Conservation (phyloP, 2,113 vertebrate species). For the Apeltes quadracus region DNA sequence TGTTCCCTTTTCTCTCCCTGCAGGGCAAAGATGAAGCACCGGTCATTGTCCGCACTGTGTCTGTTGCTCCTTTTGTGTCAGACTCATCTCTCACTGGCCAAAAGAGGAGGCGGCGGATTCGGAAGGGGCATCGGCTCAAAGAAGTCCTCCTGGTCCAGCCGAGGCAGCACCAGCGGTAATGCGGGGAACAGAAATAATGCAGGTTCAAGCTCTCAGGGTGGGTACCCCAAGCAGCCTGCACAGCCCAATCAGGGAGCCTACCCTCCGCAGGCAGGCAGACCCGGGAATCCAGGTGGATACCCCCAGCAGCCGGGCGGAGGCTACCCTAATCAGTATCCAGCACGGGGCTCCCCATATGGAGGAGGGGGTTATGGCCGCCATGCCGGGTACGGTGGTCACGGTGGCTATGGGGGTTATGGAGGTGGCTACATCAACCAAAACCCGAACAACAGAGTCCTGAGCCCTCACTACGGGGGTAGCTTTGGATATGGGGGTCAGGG, state of each 20-base stretch:
- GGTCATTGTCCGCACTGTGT: conserved; percentile 28
- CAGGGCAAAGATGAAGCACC: conserved; percentile 58
- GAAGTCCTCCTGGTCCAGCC: conserved; percentile 12
- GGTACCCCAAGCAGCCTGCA: conserved; percentile 11
- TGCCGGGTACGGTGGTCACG: conserved; percentile 13
- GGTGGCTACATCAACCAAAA: conserved; percentile 24
- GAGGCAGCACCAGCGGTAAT: conserved; percentile 5
- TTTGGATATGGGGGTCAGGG: conserved; percentile 63
- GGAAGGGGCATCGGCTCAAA: conserved; percentile 13
- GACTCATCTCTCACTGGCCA: conserved; percentile 47
- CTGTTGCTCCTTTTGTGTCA: conserved; percentile 55
- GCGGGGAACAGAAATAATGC: conserved; percentile 32
- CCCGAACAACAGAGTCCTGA: conserved; percentile 75
- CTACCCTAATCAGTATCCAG: conserved; percentile 28
- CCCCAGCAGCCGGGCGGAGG: conserved; percentile 19
- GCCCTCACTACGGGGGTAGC: conserved; percentile 72
- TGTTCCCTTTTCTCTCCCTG: background rate
- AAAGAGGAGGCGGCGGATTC: conserved; percentile 25
- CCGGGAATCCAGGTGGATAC: conserved; percentile 17
- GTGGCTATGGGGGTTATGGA: conserved; percentile 4
- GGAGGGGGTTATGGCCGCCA: conserved; percentile 16
- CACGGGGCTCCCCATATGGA: conserved; percentile 13
- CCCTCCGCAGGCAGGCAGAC: conserved; percentile 31
- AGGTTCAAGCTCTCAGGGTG: conserved; percentile 12
- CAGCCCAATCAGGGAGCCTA: conserved; percentile 15